phyloP scores from a whole-genome alignment of 2,113 vertebrate genomes.

The Channa maculata region DNA sequence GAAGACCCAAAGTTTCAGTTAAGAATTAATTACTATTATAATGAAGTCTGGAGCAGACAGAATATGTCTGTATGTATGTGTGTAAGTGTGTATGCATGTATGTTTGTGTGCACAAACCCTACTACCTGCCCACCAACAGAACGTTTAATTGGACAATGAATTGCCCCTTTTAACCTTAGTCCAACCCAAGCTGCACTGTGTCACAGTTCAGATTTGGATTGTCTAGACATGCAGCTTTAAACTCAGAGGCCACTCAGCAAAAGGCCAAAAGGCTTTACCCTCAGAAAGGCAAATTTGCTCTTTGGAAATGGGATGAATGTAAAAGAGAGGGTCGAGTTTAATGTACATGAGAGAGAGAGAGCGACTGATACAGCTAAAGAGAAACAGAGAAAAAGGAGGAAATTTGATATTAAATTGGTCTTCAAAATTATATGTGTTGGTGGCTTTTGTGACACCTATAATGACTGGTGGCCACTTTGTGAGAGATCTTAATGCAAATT shows the following conservation, averaged over 20 bases:
- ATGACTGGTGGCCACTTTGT: neutral
- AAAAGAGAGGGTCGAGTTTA: conserved; percentile 17
- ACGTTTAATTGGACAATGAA: conserved; percentile 58
- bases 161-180: conserved; percentile 52
- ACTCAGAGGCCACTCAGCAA: conserved; percentile 21
- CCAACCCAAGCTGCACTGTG: neutral
- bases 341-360: neutral
- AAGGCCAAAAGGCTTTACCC: conserved; percentile 48
- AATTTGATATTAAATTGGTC: too few species aligned
- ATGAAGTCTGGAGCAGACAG: too few species aligned
- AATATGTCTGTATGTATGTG: neutral
- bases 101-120: conserved; percentile 13
- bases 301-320: conserved; percentile 48
- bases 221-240: conserved; percentile 54
- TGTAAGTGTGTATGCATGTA: neutral
- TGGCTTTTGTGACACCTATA: neutral
- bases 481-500: neutral
- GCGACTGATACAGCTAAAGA: too few species aligned
- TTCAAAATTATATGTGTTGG: too few species aligned
- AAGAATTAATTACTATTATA: too few species aligned
- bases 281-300: conserved; percentile 14
- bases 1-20: neutral
- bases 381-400: too few species aligned
- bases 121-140: conserved; percentile 30
- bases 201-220: conserved; percentile 60